Evolutionary conservation across 1,140 invertebrate genomes (phyloP).

Genomic region (Gryon sp.): DNA sequence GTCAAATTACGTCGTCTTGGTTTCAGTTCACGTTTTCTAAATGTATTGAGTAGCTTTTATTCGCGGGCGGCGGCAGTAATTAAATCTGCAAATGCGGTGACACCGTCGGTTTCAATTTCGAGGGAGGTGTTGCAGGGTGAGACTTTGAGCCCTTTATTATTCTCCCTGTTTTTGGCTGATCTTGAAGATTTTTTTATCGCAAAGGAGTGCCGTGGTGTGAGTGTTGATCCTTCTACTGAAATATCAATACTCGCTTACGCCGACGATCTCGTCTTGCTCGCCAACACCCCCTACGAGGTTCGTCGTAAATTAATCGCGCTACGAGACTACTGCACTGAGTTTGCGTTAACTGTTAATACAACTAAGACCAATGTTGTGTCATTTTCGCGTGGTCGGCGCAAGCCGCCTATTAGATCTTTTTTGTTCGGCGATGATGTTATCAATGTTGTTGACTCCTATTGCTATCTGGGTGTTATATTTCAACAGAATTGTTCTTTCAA

Average conservation of each 20-base stretch:
- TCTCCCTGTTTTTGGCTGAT: constrained; percentile 11
- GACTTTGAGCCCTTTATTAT: constrained; percentile 4
- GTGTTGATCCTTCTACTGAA: not conserved
- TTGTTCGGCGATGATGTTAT: not conserved
- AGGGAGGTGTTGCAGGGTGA: constrained; percentile 14
- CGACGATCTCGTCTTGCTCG: constrained; percentile 5
- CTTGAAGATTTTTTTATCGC: not conserved
- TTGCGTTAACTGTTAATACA: not conserved
- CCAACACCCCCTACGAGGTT: not conserved
- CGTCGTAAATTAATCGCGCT: not conserved
- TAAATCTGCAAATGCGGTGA: not conserved
- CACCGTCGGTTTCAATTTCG: not conserved
- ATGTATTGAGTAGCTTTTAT: constrained; percentile 5
- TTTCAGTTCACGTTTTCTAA: not conserved
- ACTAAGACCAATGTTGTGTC: constrained; percentile 6
- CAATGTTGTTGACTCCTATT: constrained; percentile 3
- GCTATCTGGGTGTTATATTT: constrained; percentile 3
- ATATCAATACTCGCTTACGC: constrained; percentile 2
- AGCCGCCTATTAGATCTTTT: not conserved
- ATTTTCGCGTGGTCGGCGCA: not conserved
- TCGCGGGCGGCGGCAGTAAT: not conserved
- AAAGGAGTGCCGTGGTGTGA: not conserved
- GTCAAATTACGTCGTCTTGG: not conserved
- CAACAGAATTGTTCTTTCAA: constrained; percentile 2
- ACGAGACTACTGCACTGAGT: not conserved